phyloP scores from a whole-genome alignment of 2,888 invertebrate species.

The Agrilus mali region DNA sequence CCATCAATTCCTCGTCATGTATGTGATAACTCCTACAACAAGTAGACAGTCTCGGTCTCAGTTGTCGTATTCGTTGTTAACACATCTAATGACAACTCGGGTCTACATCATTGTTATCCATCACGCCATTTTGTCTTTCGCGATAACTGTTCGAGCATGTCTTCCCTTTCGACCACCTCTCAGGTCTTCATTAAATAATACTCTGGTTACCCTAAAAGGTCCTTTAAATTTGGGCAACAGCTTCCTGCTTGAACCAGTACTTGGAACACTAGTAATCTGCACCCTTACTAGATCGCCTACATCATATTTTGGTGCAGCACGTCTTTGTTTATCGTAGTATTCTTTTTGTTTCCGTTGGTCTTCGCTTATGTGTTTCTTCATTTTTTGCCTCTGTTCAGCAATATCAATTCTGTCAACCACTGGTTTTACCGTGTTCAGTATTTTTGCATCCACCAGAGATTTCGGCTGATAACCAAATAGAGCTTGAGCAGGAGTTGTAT shows the following conservation, averaged over 20 bases:
- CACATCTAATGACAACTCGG: no score
- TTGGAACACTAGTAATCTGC: neutral
- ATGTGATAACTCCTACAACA: no score
- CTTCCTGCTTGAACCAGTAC: slow-evolving; percentile 1
- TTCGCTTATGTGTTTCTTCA: slow-evolving; percentile 5
- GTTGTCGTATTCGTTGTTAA: no score
- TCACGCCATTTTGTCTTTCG: slow-evolving; percentile 4
- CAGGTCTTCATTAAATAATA: slow-evolving; percentile 4
- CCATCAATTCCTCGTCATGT: no score
- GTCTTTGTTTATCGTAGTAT: slow-evolving; percentile 5
- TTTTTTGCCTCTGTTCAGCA: slow-evolving; percentile 1
- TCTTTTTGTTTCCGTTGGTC: slow-evolving; percentile 11
- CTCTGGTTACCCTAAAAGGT: slow-evolving; percentile 1
- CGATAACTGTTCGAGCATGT: slow-evolving; percentile 3
- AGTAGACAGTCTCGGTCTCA: no score
- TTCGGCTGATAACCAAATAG: slow-evolving; percentile 12
- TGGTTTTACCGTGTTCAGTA: slow-evolving; percentile 3
- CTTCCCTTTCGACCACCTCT: neutral
- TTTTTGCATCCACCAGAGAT: slow-evolving; percentile 5
- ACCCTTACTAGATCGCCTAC: slow-evolving; percentile 6
- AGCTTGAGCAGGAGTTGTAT: slow-evolving; percentile 12
- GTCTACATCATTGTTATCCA: no score
- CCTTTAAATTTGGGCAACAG: slow-evolving; percentile 1
- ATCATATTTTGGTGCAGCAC: slow-evolving; percentile 1
- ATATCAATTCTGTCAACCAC: slow-evolving; percentile 1